These are phyloP conservation scores for Halcyon badia DNA, from an alignment of 2,797 vertebrate species.

Conservation along the genomic window DNA sequence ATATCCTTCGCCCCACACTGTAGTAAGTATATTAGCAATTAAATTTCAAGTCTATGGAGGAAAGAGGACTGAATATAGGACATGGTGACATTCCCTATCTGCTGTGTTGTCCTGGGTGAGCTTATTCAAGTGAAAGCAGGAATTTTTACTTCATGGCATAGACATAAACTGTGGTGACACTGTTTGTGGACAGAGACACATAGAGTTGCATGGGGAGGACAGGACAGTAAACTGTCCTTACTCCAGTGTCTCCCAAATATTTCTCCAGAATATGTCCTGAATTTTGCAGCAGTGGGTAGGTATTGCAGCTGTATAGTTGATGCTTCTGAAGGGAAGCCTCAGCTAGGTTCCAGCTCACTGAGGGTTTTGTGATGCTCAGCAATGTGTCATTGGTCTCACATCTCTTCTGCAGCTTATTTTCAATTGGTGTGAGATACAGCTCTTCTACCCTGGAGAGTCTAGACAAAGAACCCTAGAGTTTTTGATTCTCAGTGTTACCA, in stretches of 20 bases:
- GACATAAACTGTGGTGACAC: too few species aligned
- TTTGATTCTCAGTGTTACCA: not conserved
- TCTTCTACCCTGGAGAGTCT: not conserved
- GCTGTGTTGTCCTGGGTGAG: not conserved
- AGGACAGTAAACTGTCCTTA: accelerated
- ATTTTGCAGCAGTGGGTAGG: not conserved
- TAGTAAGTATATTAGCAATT: not conserved
- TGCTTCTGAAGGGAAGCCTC: not conserved
- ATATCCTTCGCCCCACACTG: not conserved
- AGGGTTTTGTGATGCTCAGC: not conserved
- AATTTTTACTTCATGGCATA: not conserved
- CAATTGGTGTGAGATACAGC: not conserved
- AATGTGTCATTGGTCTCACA: too few species aligned
- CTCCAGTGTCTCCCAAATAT: not conserved
- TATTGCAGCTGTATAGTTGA: not conserved
- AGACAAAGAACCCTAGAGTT: not conserved
- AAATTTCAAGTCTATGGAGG: not conserved
- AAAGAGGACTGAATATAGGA: not conserved
- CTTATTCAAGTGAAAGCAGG: not conserved
- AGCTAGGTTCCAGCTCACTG: not conserved
- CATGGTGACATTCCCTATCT: not conserved
- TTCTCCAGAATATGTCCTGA: not conserved
- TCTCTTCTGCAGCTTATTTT: not conserved
- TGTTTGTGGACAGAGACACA: not conserved
- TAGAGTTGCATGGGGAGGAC: not conserved